Evolutionary conservation across 1,140 invertebrate genomes (phyloP), one percentile per base, ranked within the genome.

Genomic region (Aphaenogaster rudis): DNA sequence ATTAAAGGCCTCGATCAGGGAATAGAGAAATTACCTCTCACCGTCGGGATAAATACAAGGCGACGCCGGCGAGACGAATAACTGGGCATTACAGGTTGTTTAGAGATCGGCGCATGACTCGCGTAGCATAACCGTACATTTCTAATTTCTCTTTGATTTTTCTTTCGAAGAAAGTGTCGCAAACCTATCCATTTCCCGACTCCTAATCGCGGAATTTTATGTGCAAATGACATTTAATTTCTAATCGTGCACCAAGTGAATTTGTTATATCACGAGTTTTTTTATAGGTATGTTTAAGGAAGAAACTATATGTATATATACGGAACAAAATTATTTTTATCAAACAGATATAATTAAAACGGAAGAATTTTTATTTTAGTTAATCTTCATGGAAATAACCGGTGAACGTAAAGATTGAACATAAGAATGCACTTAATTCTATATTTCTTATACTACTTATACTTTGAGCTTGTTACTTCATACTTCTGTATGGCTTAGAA

Each of bases 1-100:
- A 61, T 15, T 78, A 81, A 77, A 59, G 81, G 36, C 61, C 39
- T 80, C 48, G 67, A 76, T 59, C 39, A 74, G 66, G 74, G 48
- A 86, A 86, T 79, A 86, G 80, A 84, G 57, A 86, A 86, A 86
- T 86, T 86, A 79, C 48, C 74, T 79, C 61, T 86, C 61, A 85
- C 81, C 59, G 63, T 5, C 13, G 48, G 42, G 61, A 77, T 85
- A 84, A 74, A 69, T 69, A 71, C 21, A 42, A 71, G 52, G 21
- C 64, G 64, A 82, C 33, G 17, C 54, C 48, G 54, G 54, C 54
- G 42, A 76, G 28, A 50, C 61, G 45, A 84, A 81, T 57, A 74
- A 66, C 57, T 42, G 50, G 45, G 67, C 21, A 61, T 63, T 78
- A 54, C 15, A 21, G 15, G 69, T 50, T 45, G 78, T 59, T 81